Base-by-base conservation (phyloP, 2,113 vertebrate genomes). In the Ranitomeya variabilis region DNA sequence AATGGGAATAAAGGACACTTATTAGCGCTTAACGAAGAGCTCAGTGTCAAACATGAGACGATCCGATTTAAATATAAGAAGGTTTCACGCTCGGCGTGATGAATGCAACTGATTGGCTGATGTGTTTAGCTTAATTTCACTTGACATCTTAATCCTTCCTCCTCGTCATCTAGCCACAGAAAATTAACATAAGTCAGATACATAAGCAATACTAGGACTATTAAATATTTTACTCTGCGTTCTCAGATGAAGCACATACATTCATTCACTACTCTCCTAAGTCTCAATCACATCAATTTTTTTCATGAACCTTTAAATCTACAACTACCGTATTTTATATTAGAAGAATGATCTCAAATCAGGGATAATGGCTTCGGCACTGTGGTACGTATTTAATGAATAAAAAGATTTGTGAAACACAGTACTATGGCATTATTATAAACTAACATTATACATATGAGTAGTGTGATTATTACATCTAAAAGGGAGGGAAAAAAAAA, bases 101-200 rank as follows among this genome's bases (percentile, higher is more conserved):
- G 87, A 89, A 89, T 89, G 87, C 87, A 89, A 89, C 81, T 89
- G 87, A 89, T 89, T 89, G 87, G 87, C 87, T 89, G 87, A 89
- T 85, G 87, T 83, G n/a, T 79, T 89, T 85, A 89, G 73, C 87
- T 85, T 89, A 89, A 89, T 89, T 89, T 89, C 87, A 85, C 87
- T 37, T 89, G 87, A 89, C 87, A 89, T 89, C 87, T 89, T 89
- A 89, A 89, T 89, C 81, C 81, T 89, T 85, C 81, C 60, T 89
- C 19, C 81, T 74, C 82, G 76, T 89, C 66, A 86, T 78, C 60
- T 80, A 86, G 66, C 64, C 83, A 71, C 67, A 73, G 45, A 89
- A 89, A 67, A 86, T 86, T 89, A 89, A 73, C 89, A 86, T 86
- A 89, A 86, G 69, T 86, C 89, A 89, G 66, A 60, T 71, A 89